Evolutionary conservation across 2,888 invertebrate species (phyloP).

Genomic region (Lottia scabra): DNA sequence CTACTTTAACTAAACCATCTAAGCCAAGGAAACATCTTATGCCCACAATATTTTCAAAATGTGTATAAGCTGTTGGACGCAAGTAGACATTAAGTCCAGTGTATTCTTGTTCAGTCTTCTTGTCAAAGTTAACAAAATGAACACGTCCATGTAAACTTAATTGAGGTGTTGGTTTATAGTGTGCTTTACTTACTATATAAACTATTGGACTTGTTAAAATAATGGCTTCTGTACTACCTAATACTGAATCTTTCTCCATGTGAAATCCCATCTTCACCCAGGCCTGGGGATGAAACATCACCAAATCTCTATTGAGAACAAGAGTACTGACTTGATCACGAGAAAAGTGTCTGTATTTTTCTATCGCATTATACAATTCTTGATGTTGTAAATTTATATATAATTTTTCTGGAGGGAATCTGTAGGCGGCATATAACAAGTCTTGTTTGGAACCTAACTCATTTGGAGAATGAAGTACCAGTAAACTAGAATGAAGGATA

Average conservation of each 20-base stretch:
- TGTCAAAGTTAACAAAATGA: constrained; percentile 49
- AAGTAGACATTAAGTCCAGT: constrained; percentile 56
- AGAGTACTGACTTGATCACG: constrained; percentile 42
- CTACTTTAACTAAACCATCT: constrained; percentile 50
- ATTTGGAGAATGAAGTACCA: constrained; percentile 50
- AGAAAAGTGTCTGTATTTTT: constrained; percentile 46
- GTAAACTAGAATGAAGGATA: constrained; percentile 46
- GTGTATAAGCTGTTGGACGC: constrained; percentile 47
- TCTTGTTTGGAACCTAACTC: constrained; percentile 37
- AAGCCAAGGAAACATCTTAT: constrained; percentile 57
- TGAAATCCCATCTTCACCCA: constrained; percentile 63
- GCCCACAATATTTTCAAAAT: constrained; percentile 55
- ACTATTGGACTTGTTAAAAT: constrained; percentile 51
- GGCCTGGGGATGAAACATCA: constrained; percentile 51
- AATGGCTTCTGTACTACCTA: constrained; percentile 57
- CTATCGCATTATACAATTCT: constrained; percentile 38
- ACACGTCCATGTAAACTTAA: constrained; percentile 51
- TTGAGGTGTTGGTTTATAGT: constrained; percentile 43
- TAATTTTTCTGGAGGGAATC: constrained; percentile 48
- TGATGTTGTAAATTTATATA: constrained; percentile 53
- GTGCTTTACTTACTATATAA: constrained; percentile 52
- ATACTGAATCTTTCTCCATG: constrained; percentile 52
- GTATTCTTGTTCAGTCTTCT: constrained; percentile 37
- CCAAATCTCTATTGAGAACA: constrained; percentile 48
- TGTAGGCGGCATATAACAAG: constrained; percentile 55